phyloP scores from a whole-genome alignment of 1,140 invertebrate species.

The Diorhabda elongata region DNA sequence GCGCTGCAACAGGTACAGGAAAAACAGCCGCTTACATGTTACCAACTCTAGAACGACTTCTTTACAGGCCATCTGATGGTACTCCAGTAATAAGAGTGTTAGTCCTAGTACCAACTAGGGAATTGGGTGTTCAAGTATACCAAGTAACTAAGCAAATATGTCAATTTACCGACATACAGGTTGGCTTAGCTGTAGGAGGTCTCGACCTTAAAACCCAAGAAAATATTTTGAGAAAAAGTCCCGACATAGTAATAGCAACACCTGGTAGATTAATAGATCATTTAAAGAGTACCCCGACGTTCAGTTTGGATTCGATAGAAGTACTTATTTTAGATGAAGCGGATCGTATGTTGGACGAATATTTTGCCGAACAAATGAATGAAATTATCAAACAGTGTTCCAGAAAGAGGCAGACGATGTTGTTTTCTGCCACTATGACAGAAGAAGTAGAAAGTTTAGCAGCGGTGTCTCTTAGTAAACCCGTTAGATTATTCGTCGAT shows the following conservation, averaged over 20 bases:
- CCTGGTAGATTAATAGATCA: constrained; percentile 97
- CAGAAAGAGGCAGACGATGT: constrained; percentile 89
- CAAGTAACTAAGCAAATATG: constrained; percentile 87
- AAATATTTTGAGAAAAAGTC: constrained; percentile 79
- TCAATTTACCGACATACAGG: constrained; percentile 80
- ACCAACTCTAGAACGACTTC: constrained; percentile 88
- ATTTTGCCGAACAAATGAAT: constrained; percentile 97
- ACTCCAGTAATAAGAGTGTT: constrained; percentile 77
- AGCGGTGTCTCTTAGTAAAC: constrained; percentile 83
- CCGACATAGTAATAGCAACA: constrained; percentile 97
- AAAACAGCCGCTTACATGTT: constrained; percentile 99
- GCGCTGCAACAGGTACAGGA: constrained; percentile 95
- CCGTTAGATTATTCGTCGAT: constrained; percentile 92
- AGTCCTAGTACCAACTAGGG: constrained; percentile 93
- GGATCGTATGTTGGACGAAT: constrained; percentile 96
- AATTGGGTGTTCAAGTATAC: constrained; percentile 89
- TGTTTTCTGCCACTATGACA: constrained; percentile 99
- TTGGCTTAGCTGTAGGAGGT: constrained; percentile 85
- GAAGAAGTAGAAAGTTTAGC: constrained; percentile 83
- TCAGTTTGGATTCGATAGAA: constrained; percentile 87
- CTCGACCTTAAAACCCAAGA: constrained; percentile 93
- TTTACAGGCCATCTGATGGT: constrained; percentile 68
- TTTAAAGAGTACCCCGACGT: constrained; percentile 91
- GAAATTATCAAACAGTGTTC: constrained; percentile 90
- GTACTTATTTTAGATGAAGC: constrained; percentile 94